phyloP scores from a whole-genome alignment of 2,797 vertebrate genomes.

The Aeoliscus strigatus region DNA sequence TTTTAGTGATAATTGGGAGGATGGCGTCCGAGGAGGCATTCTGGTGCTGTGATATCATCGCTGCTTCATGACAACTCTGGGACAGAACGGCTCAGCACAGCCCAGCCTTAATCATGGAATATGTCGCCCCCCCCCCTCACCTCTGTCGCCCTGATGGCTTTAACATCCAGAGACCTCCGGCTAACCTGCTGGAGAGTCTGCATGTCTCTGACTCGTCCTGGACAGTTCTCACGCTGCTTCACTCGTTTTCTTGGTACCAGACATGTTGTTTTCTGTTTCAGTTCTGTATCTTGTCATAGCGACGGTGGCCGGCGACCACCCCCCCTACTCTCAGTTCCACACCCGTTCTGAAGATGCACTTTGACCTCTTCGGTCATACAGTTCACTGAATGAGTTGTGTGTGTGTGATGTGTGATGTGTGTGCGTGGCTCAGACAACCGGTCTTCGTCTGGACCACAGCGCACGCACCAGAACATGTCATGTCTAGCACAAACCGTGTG shows the following conservation, averaged over 20 bases:
- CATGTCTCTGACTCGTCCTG: conserved; percentile 14
- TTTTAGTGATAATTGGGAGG: conserved; percentile 52
- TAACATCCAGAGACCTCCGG: conserved; percentile 58
- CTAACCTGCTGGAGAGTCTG: conserved; percentile 42
- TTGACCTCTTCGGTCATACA: conserved; percentile 3
- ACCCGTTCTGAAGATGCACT: conserved; percentile 6
- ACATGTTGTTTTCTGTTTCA: conserved; percentile 5
- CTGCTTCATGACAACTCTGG: conserved; percentile 65
- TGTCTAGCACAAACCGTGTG: conserved; percentile 37
- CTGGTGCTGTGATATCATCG: conserved; percentile 60
- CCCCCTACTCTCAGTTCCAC: too few relatives aligned
- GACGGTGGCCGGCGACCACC: too few relatives aligned
- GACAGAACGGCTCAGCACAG: conserved; percentile 58
- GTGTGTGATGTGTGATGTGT: conserved; percentile 42
- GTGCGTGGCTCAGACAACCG: conserved; percentile 48
- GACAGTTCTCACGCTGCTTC: too few relatives aligned
- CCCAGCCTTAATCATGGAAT: conserved; percentile 64
- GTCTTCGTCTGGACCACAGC: conserved; percentile 60
- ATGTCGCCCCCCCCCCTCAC: conserved; percentile 49
- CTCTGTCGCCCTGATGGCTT: conserved; percentile 64
- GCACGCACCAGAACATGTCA: conserved; percentile 45
- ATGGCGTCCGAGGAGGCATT: conserved; percentile 32
- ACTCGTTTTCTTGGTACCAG: too few relatives aligned
- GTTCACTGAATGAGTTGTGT: not conserved
- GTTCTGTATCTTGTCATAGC: conserved; percentile 6